Evolutionary conservation across 2,113 vertebrate species (phyloP).

Genomic region (Cinclus cinclus): DNA sequence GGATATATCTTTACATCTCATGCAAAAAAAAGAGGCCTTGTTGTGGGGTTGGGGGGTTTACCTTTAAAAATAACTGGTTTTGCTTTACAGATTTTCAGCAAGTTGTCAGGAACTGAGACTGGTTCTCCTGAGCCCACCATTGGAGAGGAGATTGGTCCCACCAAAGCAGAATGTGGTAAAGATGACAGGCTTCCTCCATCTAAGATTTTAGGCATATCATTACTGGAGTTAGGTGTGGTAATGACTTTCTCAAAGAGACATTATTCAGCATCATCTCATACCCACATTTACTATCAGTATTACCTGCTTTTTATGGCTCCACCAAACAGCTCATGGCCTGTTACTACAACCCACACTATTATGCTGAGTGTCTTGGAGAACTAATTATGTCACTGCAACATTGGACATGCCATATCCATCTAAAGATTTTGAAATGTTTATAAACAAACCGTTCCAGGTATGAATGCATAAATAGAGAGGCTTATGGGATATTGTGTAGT

Average conservation of each 20-base stretch:
- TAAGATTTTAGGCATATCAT: slow-evolving; percentile 45
- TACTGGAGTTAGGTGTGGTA: neutral
- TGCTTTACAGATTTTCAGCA: slow-evolving; percentile 90
- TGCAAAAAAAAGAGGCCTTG: neutral
- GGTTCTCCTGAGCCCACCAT: slow-evolving; percentile 77
- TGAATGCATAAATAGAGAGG: neutral
- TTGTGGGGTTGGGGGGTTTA: neutral
- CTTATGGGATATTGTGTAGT: neutral
- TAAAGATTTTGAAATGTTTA: neutral
- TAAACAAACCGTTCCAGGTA: neutral
- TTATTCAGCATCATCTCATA: neutral
- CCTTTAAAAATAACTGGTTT: slow-evolving; percentile 96
- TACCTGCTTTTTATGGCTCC: neutral
- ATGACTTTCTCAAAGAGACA: neutral
- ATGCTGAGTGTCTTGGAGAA: neutral
- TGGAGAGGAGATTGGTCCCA: slow-evolving; percentile 66
- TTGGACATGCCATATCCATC: neutral
- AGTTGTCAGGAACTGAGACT: slow-evolving; percentile 88
- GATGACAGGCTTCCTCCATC: slow-evolving; percentile 71
- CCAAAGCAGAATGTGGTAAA: slow-evolving; percentile 73
- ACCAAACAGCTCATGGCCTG: neutral
- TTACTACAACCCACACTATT: neutral
- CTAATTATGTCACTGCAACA: neutral
- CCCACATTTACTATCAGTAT: neutral
- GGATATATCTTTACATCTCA: neutral